Percentiles rank a stretch among this genome's conserved stretches.
These are phyloP conservation scores for Lumbricus terrestris DNA, from an alignment of 2,888 invertebrate genomes.

Conservation along the genomic window DNA sequence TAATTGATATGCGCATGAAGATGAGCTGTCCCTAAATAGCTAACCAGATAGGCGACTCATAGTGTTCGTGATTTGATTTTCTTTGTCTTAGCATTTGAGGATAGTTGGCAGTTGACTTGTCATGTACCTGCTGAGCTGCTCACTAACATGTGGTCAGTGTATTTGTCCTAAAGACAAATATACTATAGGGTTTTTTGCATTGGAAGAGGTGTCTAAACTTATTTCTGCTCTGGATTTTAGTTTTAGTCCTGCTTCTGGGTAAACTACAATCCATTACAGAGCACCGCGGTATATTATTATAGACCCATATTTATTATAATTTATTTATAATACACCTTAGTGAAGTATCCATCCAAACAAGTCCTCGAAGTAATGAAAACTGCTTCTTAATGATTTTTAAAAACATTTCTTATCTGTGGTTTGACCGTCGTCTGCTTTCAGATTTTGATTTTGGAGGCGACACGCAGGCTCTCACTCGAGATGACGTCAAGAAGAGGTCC, in stretches of 20 bases:
- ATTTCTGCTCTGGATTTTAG: no score
- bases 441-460: not conserved
- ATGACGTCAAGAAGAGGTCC: constrained; percentile 10
- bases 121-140: not conserved
- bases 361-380: not conserved
- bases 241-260: no score
- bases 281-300: not conserved
- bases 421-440: not conserved
- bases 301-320: no score
- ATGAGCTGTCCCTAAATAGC: not conserved
- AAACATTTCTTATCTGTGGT: not conserved
- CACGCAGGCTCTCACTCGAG: not conserved
- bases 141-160: not conserved
- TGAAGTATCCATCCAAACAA: not conserved
- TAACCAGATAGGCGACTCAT: not conserved
- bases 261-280: no score
- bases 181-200: not conserved
- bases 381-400: not conserved
- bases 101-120: not conserved
- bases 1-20: no score
- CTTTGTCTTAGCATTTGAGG: not conserved
- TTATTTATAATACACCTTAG: not conserved
- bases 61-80: not conserved
- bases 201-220: no score
- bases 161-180: not conserved